Percentiles rank a stretch among this genome's conserved stretches.
These are phyloP conservation scores for Pristionchus exspectatus DNA, from an alignment of 2,888 invertebrate species.

Conservation along the genomic window DNA sequence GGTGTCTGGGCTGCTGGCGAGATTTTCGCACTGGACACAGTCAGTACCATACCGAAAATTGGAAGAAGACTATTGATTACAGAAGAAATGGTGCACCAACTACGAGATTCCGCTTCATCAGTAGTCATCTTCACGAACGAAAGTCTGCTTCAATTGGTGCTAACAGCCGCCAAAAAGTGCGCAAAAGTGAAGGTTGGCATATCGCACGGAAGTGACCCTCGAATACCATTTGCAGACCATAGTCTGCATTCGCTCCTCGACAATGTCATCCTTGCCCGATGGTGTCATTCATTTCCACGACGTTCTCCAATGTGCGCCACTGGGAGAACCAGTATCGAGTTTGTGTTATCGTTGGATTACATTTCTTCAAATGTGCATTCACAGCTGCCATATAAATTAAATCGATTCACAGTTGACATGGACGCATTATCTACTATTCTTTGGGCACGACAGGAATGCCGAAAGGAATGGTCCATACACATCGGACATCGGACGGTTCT, in stretches of 20 bases:
- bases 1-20: background rate
- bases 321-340: background rate
- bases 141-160: background rate
- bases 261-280: background rate
- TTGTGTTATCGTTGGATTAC: background rate
- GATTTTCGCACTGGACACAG: background rate
- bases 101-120: background rate
- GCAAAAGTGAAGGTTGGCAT: background rate
- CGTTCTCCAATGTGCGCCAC: background rate
- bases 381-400: too few relatives aligned
- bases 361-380: too few relatives aligned
- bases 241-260: background rate
- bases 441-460: too few relatives aligned
- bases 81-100: background rate
- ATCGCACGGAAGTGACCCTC: too few relatives aligned
- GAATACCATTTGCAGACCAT: background rate
- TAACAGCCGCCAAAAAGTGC: background rate
- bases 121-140: background rate
- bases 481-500: too few relatives aligned
- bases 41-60: background rate
- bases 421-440: too few relatives aligned
- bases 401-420: too few relatives aligned
- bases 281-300: background rate
- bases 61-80: background rate
- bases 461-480: too few relatives aligned